Base-by-base conservation (phyloP, 2,797 vertebrate genomes). In the Monodelphis domestica region DNA sequence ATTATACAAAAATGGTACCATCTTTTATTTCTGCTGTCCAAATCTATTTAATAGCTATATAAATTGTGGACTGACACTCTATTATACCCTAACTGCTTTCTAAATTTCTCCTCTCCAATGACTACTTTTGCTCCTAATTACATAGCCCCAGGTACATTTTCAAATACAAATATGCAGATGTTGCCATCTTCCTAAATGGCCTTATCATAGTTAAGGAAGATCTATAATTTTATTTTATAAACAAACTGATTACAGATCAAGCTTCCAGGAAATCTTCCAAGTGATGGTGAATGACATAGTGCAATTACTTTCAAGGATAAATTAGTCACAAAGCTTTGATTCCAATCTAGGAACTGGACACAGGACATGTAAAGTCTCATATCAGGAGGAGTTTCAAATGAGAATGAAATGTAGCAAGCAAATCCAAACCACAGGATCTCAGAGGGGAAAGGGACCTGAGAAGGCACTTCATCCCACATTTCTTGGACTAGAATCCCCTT, bases 1-100 rank as follows among this genome's bases (percentile, higher is more conserved):
- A 84, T 50, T 50, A 84, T 50, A 84, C 70, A 84, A 84, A 84
- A 84, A 84, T 50, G 70, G 38, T 45, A 84, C 70, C 88, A 30
- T 88, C 53, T 53, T 88, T 88, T 53, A 88, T 88, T 88, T 52
- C 87, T 88, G 87, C 53, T 88, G 87, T 53, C 87, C 87, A 88
- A 88, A 52, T 4, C 50, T 53, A 88, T 52, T 88, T 84, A 88
- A 88, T 88, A 88, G 87, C 50, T 88, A 88, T 33, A 53, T 88
- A 88, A 88, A 88, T 53, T 88, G 50, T 88, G 28, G 53, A 29
- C 87, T 88, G 70, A 84, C 70, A 84, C 21, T 78, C 38, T 84
- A 84, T 84, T 88, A 52, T 6, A 33, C 87, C 53, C 53, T n/a
- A 88, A 88, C 28, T 88, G 87, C 87, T 88, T 84, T 84, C 38